A percentile compares a stretch with the other conserved stretches of the same genome.
These are phyloP conservation scores for Eurystomus gularis DNA, from an alignment of 2,113 vertebrate genomes.

Conservation along the genomic window DNA sequence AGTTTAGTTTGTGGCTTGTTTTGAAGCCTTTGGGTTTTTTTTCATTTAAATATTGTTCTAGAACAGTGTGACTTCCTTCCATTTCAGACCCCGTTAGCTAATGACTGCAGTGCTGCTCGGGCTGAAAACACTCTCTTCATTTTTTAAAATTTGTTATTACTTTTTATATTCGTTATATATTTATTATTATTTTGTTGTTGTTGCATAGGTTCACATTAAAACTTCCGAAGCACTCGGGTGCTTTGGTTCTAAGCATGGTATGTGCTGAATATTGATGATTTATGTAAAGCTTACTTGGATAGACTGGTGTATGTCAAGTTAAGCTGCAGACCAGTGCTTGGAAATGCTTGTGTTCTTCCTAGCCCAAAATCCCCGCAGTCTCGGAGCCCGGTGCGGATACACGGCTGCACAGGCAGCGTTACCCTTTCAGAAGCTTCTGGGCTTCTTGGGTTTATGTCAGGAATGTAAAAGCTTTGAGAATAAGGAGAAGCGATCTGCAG, in stretches of 20 bases:
- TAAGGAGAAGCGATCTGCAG: not conserved
- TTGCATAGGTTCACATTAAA: not conserved
- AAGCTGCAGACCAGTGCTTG: not conserved
- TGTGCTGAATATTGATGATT: not conserved
- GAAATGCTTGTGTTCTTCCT: not conserved
- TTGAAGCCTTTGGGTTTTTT: not conserved
- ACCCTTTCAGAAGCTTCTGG: not conserved
- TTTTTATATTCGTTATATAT: no score
- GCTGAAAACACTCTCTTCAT: not conserved
- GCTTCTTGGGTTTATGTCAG: not conserved
- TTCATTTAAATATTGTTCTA: not conserved
- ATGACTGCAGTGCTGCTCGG: not conserved
- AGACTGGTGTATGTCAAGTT: not conserved
- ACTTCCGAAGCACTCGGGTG: not conserved
- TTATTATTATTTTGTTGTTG: not conserved
- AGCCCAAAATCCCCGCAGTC: not conserved
- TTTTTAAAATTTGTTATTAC: no score
- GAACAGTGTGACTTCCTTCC: not conserved
- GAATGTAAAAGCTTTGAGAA: not conserved
- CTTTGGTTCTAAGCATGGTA: not conserved
- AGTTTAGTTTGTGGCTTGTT: not conserved
- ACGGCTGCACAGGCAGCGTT: not conserved
- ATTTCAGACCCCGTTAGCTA: not conserved
- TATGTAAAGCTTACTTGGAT: not conserved
- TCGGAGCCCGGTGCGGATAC: not conserved